These are phyloP conservation scores for Parazoanthus atlanticus DNA, from an alignment of 92 coral and sea anemone species.

Conservation along the genomic window DNA sequence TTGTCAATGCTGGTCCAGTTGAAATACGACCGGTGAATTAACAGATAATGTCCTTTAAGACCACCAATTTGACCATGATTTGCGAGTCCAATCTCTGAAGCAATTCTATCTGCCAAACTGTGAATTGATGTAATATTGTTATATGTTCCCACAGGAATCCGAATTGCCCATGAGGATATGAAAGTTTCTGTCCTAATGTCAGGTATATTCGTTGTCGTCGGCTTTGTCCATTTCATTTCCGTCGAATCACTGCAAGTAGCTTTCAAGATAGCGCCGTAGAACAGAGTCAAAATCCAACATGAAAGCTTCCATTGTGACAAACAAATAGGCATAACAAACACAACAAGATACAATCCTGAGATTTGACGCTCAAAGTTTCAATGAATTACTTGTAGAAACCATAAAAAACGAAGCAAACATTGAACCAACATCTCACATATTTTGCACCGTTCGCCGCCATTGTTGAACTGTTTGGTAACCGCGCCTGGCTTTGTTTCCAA, in stretches of 20 bases:
- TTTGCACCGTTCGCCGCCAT: conserved; percentile 70
- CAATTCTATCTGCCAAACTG: conserved; percentile 74
- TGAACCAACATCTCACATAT: conserved; percentile 18
- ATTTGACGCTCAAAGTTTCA: conserved; percentile 2
- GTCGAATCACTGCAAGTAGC: conserved; percentile 9
- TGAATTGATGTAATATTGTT: conserved; percentile 52
- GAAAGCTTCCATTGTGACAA: conserved; percentile 76
- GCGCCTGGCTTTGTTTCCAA: conserved; percentile 72
- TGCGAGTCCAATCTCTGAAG: conserved; percentile 80
- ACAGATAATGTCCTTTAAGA: conserved; percentile 83
- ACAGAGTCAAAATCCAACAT: conserved; percentile 36
- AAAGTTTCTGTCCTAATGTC: conserved; percentile 21
- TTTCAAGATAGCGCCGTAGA: conserved; percentile 49
- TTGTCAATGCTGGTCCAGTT: conserved; percentile 54
- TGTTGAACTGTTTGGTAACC: conserved; percentile 60
- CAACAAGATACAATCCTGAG: conserved; percentile 18
- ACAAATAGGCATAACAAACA: conserved; percentile 79
- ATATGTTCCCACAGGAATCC: conserved; percentile 70
- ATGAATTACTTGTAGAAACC: conserved; percentile 20
- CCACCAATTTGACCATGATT: conserved; percentile 97
- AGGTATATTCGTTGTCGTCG: conserved; percentile 24
- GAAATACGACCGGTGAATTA: conserved; percentile 76
- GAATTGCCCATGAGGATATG: conserved; percentile 91
- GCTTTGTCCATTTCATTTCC: conserved; percentile 41
- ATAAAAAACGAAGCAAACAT: conserved; percentile 24